Base-by-base conservation (phyloP, 2,888 invertebrate genomes). In the Eristalinus sepulchralis region DNA sequence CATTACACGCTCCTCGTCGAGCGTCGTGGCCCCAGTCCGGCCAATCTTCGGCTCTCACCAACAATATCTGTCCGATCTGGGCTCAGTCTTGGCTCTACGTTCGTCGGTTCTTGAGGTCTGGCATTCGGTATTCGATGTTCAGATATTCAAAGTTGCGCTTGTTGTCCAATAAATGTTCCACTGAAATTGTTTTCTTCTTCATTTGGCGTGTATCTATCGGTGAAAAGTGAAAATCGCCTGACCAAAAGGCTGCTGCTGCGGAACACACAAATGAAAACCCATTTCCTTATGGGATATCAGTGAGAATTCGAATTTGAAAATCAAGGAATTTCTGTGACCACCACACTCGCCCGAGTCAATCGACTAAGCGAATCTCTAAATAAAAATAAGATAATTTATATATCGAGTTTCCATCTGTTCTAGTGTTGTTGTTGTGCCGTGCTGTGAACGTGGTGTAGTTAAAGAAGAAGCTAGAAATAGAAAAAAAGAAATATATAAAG, bases 91-190 rank as follows among this genome's bases (percentile, higher is more conserved):
- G 71, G 39, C 73, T 59, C 36, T 63, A 17, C 75, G 66, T 75
- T 83, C 79, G 83, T 86, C 83, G 86, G 83, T 75, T 83, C 75
- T 75, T 70, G 63, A 53, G n/a, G 63, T 72, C 11, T 39, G 57
- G 8, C 8, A 17, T 0, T 17, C 47, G 17, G 17, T 8, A 17
- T 47, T 17, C 17, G 17, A 47, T 47, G 47, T 47, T 47, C 1
- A 17, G 5, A 17, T 47, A 47, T 8, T 17, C 6, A 17, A 17
- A 17, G 47, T 47, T 17, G 17, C 17, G 47, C n/a, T 64, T 73
- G 34, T 63, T 33, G 27, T 76, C 39, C 27, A 47, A 59, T 55
- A 72, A 27, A 63, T 82, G 34, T 66, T 22, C 4, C 47, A 33
- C 71, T 27, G 66, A n/a, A 47, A 0, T 47, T 17, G 17, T 39